Evolutionary conservation across 2,797 vertebrate genomes (phyloP).

Genomic region (Phylloscopus collybita): DNA sequence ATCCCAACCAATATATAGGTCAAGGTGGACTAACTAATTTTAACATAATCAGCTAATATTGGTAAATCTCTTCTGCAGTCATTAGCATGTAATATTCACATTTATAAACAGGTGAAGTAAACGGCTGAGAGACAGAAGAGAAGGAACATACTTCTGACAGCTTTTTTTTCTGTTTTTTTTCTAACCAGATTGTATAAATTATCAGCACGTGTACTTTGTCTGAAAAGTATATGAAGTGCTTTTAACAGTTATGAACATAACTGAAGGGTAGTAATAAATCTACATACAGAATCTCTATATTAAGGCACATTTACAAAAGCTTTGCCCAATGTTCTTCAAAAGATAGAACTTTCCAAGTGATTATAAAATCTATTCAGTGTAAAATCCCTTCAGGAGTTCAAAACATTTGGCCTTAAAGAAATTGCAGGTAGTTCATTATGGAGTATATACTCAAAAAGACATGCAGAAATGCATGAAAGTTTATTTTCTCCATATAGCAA

Average conservation of each 20-base stretch:
- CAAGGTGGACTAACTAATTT: background rate
- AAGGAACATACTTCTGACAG: background rate
- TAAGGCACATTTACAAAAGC: background rate
- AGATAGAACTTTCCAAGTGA: background rate
- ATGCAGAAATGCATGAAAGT: background rate
- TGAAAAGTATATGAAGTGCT: background rate
- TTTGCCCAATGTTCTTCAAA: background rate
- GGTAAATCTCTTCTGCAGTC: background rate
- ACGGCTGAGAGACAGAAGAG: background rate
- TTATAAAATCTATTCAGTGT: background rate
- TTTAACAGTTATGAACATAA: background rate
- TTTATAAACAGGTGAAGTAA: background rate
- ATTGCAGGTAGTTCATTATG: background rate
- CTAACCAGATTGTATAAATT: background rate
- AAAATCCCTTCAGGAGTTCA: background rate
- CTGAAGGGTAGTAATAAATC: background rate
- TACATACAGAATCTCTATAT: background rate
- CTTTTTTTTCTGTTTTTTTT: background rate
- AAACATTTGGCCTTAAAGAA: background rate
- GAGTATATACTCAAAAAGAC: background rate
- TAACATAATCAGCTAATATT: fast-evolving
- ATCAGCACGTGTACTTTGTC: background rate
- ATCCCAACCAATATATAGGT: background rate
- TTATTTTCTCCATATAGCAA: background rate
- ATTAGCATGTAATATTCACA: background rate